A percentile compares a stretch with the other conserved stretches of the same genome.
phyloP scores from a whole-genome alignment of 2,888 invertebrate genomes.

The Drosophila neoperkinsi region DNA sequence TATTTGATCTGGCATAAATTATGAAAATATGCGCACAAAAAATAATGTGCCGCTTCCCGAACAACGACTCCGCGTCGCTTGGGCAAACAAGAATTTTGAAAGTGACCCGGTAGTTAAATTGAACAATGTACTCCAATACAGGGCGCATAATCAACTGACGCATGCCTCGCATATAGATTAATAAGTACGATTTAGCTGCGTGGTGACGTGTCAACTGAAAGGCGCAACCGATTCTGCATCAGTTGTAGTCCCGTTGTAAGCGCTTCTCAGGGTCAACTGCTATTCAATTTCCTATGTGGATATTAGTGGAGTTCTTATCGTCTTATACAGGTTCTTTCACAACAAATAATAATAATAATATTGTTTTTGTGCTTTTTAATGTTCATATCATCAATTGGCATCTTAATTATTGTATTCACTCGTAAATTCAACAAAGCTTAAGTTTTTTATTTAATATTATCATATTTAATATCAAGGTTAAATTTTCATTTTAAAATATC shows the following conservation, averaged over 20 bases:
- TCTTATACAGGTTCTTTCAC: neutral
- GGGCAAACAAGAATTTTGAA: constrained; percentile 64
- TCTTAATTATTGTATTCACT: neutral
- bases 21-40: constrained; percentile 35
- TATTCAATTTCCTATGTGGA: constrained; percentile 9
- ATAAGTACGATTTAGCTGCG: constrained; percentile 3
- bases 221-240: neutral
- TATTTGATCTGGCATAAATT: constrained; percentile 49
- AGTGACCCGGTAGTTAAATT: constrained; percentile 30
- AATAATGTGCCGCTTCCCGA: constrained; percentile 16
- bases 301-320: constrained; percentile 16
- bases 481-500: neutral
- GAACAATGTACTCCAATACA: neutral
- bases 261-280: constrained; percentile 36
- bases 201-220: neutral
- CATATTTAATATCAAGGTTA: neutral
- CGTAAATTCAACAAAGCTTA: neutral
- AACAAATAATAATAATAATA: neutral
- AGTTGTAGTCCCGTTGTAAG: constrained; percentile 32
- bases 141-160: constrained; percentile 9
- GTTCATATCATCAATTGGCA: neutral
- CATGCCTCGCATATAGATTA: constrained; percentile 27
- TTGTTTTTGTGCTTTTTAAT: neutral
- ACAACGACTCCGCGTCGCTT: constrained; percentile 32
- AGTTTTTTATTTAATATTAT: neutral